phyloP scores from a whole-genome alignment of 2,888 invertebrate species.

The Drosophila lacicola region DNA sequence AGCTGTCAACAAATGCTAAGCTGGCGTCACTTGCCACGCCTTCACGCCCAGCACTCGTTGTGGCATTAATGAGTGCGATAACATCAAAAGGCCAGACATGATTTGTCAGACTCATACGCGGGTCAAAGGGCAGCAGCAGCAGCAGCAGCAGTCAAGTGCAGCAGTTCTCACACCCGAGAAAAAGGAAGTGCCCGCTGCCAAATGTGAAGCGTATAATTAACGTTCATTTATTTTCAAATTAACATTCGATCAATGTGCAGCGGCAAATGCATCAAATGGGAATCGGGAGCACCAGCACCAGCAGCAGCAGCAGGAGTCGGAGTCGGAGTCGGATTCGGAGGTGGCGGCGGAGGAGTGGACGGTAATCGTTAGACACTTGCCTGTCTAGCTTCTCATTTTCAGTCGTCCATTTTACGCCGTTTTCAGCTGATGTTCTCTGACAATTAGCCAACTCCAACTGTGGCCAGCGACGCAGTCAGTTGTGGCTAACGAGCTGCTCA shows the following conservation, averaged over 20 bases:
- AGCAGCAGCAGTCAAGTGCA: slow-evolving; percentile 52
- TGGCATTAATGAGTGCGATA: slow-evolving; percentile 72
- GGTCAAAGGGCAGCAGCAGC: slow-evolving; percentile 51
- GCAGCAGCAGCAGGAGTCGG: not conserved
- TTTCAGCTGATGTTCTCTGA: slow-evolving; percentile 22
- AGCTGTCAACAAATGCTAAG: slow-evolving; percentile 68
- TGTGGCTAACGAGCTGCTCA: not conserved
- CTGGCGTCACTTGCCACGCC: slow-evolving; percentile 49
- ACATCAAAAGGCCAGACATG: slow-evolving; percentile 81
- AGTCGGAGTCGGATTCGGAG: not conserved
- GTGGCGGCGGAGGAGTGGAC: slow-evolving; percentile 14
- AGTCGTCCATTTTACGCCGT: slow-evolving; percentile 50
- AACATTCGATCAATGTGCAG: slow-evolving; percentile 70
- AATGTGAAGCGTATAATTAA: slow-evolving; percentile 76
- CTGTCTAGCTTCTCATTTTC: slow-evolving; percentile 36
- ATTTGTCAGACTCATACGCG: slow-evolving; percentile 63
- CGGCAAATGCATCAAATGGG: slow-evolving; percentile 3
- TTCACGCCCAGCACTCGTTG: slow-evolving; percentile 16
- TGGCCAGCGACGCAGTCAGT: slow-evolving; percentile 2
- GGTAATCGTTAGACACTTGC: slow-evolving; percentile 37
- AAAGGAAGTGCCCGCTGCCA: slow-evolving; percentile 38
- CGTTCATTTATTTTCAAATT: slow-evolving; percentile 82
- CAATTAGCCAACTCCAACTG: slow-evolving; percentile 8
- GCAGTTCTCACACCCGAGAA: slow-evolving; percentile 58
- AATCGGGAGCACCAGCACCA: slow-evolving; percentile 16